Conservation (phyloP, 2,888 invertebrate genomes). For the Drosophila testacea region DNA sequence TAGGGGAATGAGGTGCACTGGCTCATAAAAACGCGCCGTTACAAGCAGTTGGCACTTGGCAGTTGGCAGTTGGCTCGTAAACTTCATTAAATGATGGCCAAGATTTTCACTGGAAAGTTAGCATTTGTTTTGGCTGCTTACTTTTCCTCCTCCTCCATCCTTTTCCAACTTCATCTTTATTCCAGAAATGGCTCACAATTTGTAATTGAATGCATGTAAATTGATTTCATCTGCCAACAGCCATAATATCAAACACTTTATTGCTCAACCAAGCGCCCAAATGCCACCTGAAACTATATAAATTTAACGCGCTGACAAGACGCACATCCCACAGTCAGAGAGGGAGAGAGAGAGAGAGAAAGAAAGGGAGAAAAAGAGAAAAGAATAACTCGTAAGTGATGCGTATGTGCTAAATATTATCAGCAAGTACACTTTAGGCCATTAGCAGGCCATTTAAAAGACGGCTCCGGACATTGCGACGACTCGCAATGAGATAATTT, state of each 20-base stretch:
- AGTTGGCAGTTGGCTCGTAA: conserved; percentile 65
- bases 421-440: conserved; percentile 81
- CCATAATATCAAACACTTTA: conserved; percentile 63
- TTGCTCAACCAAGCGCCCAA: conserved; percentile 44
- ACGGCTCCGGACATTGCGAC: conserved; percentile 38
- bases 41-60: conserved; percentile 77
- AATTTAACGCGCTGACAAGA: conserved; percentile 5
- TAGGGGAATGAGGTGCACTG: conserved; percentile 14
- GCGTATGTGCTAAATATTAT: conserved; percentile 76
- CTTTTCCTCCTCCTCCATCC: background rate
- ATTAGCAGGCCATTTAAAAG: conserved; percentile 81
- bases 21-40: conserved; percentile 75
- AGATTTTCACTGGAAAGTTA: conserved; percentile 46
- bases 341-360: too few relatives aligned
- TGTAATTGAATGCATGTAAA: conserved; percentile 82
- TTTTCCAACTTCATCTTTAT: background rate
- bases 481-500: conserved; percentile 70
- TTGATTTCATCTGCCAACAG: conserved; percentile 70
- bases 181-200: conserved; percentile 69
- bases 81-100: conserved; percentile 65
- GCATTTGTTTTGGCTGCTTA: conserved; percentile 28
- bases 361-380: background rate
- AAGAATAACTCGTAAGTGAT: conserved; percentile 50
- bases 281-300: conserved; percentile 50
- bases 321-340: background rate